Base-by-base conservation (phyloP, 1,140 invertebrate species). In the Drosophila littoralis region DNA sequence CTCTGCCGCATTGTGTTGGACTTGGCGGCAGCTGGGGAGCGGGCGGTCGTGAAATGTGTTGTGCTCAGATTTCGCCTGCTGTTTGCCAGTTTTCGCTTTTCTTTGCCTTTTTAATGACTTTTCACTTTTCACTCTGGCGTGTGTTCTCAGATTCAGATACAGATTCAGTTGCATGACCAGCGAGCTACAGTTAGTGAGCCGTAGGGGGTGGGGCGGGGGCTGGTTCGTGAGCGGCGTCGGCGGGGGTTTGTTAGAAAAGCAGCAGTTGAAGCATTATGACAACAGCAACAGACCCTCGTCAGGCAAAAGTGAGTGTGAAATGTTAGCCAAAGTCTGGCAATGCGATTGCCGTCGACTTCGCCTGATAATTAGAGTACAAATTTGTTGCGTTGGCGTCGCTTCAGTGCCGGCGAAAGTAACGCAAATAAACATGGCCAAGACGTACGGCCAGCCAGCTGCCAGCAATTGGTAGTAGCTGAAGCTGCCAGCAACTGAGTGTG, bases 321-420 rank as follows among this genome's bases (percentile, higher is more conserved):
- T 72, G 61, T 81, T 77, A 68, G 66, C 50, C 78, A 61, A 66
- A 58, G 64, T 59, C 57, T 40, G 51, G 70, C 22, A 17, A 8
- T 48, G 45, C 9, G 22, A 17, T 17, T 48, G 45, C 17, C 12
- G 46, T 22, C 22, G 46, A 63, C 70, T 81, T 52, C 61, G 64
- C 64, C 68, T 82, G 65, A 82, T 86, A 86, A 88, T 88, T 88
- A 83, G 77, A 80, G 68, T 89, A 88, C 73, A 88, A 83, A 88
- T 88, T 78, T 71, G 77, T 72, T 71, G 71, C 67, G 73, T 75
- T 28, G 59, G 57, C 40, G 57, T 65, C 67, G 84, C 83, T 88
- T 77, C 77, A 88, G 61, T 79, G 83, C 81, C 60, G 55, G 80
- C 77, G 84, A 89, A 89, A 88, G 83, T 83, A 78, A 61, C 43